phyloP scores from a whole-genome alignment of 1,140 invertebrate species.

The Drosophila simulans region DNA sequence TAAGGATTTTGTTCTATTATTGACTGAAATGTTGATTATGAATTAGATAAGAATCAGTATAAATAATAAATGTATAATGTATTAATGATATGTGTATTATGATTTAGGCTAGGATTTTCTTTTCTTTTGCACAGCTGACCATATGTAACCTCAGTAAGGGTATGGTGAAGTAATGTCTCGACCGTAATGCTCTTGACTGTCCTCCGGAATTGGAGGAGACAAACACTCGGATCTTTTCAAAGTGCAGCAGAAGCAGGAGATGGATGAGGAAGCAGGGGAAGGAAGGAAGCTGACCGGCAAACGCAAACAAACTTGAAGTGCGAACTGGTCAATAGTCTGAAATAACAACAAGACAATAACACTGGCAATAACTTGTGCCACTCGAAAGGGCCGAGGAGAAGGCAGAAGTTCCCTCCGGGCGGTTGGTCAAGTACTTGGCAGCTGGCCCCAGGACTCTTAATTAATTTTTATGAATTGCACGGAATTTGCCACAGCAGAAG shows the following conservation, averaged over 20 bases:
- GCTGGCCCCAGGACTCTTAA: conserved; percentile 62
- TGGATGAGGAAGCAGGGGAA: background rate
- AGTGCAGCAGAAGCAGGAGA: conserved; percentile 19
- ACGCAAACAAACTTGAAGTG: conserved; percentile 73
- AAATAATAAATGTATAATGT: too few species aligned
- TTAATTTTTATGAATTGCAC: conserved; percentile 82
- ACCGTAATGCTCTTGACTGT: conserved; percentile 4
- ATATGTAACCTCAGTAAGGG: background rate
- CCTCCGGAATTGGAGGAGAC: conserved; percentile 12
- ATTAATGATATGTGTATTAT: too few species aligned
- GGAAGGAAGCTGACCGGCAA: conserved; percentile 8
- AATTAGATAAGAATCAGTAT: too few species aligned
- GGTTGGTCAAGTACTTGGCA: conserved; percentile 71
- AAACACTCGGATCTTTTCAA: conserved; percentile 19
- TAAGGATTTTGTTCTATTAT: too few species aligned
- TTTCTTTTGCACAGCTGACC: background rate
- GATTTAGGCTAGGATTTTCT: background rate
- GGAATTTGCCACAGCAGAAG: conserved; percentile 54
- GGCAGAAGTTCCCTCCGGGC: conserved; percentile 33
- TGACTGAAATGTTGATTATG: too few species aligned
- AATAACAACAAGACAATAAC: conserved; percentile 81
- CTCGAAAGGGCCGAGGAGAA: conserved; percentile 17
- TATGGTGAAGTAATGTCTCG: conserved; percentile 29
- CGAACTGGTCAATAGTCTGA: conserved; percentile 79
- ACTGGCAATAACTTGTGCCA: conserved; percentile 72